phyloP scores from a whole-genome alignment of 2,113 vertebrate genomes.

The Alectura lathami region DNA sequence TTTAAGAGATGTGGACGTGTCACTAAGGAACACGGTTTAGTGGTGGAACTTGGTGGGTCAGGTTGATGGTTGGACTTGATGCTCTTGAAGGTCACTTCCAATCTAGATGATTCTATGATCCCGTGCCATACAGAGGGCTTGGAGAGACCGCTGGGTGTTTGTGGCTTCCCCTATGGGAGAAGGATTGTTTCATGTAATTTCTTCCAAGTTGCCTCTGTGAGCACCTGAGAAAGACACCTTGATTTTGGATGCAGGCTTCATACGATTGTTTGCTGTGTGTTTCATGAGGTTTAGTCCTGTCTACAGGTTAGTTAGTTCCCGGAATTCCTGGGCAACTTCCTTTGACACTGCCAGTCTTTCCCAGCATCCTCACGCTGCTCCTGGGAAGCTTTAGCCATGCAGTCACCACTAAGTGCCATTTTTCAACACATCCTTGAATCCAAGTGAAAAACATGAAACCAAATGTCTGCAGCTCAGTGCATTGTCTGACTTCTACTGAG shows the following conservation, averaged over 20 bases:
- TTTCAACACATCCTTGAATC: not conserved
- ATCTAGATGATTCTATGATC: not conserved
- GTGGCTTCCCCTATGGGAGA: not conserved
- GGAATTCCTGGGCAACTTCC: not conserved
- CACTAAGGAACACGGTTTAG: not conserved
- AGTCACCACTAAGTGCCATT: not conserved
- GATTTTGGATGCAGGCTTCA: not conserved
- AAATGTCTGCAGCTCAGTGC: not conserved
- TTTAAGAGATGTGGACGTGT: not conserved
- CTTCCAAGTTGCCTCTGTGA: not conserved
- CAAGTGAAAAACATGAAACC: not conserved
- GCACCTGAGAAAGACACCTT: not conserved
- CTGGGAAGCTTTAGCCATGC: accelerated
- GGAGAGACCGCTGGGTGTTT: not conserved
- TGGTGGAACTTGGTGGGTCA: not conserved
- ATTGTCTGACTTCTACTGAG: not conserved
- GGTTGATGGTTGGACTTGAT: not conserved
- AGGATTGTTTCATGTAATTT: not conserved
- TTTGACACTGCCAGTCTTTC: not conserved
- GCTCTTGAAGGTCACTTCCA: not conserved
- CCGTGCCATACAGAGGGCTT: not conserved
- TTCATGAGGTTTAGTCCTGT: not conserved
- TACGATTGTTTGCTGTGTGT: not conserved
- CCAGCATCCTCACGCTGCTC: not conserved
- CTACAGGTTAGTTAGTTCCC: not conserved